Conservation (phyloP, 2,113 vertebrate species). For the Eidolon helvum region DNA sequence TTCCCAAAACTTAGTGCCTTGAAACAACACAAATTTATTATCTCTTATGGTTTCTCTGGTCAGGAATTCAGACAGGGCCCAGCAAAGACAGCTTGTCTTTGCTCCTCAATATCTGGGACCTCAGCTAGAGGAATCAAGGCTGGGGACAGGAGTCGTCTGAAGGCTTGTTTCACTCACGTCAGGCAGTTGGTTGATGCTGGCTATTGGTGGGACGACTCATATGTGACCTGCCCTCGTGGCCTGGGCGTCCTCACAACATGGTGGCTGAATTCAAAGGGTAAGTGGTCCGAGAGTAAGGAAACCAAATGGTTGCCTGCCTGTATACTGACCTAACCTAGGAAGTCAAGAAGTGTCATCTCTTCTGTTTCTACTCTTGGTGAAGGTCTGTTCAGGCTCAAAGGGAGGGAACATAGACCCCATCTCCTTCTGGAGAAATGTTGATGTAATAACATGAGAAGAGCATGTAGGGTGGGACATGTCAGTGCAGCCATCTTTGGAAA, state of each 20-base stretch:
- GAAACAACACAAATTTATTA: neutral
- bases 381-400: neutral
- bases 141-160: neutral
- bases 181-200: neutral
- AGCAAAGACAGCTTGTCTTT: neutral
- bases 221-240: neutral
- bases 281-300: neutral
- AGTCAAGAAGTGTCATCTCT: neutral
- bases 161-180: neutral
- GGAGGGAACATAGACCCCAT: neutral
- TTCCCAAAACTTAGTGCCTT: neutral
- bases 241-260: neutral
- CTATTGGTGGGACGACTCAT: neutral
- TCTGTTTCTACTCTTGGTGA: neutral
- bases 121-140: neutral
- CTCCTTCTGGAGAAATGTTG: neutral
- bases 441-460: neutral
- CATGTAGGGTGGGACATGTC: neutral
- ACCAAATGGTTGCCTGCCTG: neutral
- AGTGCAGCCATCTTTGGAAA: conserved; percentile 4
- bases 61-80: neutral
- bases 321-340: neutral
- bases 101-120: neutral
- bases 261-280: neutral
- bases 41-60: neutral